Percentiles rank a stretch among this genome's conserved stretches.
Conservation (phyloP, 2,888 invertebrate genomes). For the Melanchra persicariae region DNA sequence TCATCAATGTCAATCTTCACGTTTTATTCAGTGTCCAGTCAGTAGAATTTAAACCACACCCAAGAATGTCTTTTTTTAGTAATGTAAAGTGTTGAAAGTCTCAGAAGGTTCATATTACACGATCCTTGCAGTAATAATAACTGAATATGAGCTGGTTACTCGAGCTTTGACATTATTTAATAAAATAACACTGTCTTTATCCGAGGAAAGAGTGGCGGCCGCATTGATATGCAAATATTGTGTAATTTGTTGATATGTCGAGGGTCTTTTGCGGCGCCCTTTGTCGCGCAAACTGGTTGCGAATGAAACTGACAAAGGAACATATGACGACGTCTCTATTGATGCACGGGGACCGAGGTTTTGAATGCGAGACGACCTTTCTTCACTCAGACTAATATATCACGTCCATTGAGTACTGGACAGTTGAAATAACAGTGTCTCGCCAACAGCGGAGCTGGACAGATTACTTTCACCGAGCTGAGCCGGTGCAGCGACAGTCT, state of each 20-base stretch:
- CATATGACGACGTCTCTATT: constrained; percentile 88
- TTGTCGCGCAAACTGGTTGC: constrained; percentile 85
- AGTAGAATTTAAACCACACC: constrained; percentile 13
- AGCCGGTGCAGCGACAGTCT: constrained; percentile 27
- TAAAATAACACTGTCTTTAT: constrained; percentile 84
- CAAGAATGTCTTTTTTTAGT: constrained; percentile 34
- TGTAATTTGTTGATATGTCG: constrained; percentile 90
- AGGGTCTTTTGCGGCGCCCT: constrained; percentile 89
- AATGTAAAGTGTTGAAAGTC: constrained; percentile 47
- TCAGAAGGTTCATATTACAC: constrained; percentile 64
- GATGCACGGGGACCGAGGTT: constrained; percentile 74
- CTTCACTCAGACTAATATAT: constrained; percentile 82
- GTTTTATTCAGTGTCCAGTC: constrained; percentile 2
- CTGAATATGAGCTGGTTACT: constrained; percentile 72
- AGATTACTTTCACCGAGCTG: constrained; percentile 59
- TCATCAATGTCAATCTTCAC: not conserved
- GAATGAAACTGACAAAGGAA: constrained; percentile 79
- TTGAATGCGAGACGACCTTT: constrained; percentile 76
- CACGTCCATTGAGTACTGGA: constrained; percentile 76
- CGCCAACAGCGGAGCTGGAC: constrained; percentile 61
- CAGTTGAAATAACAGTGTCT: constrained; percentile 85
- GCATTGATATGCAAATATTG: constrained; percentile 88
- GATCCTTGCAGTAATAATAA: constrained; percentile 71
- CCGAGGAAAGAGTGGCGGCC: constrained; percentile 75
- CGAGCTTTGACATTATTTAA: constrained; percentile 84